Percentiles rank a stretch among this genome's conserved stretches.
These are phyloP conservation scores for Eonycteris spelaea DNA, from an alignment of 2,113 vertebrate genomes.

Conservation along the genomic window DNA sequence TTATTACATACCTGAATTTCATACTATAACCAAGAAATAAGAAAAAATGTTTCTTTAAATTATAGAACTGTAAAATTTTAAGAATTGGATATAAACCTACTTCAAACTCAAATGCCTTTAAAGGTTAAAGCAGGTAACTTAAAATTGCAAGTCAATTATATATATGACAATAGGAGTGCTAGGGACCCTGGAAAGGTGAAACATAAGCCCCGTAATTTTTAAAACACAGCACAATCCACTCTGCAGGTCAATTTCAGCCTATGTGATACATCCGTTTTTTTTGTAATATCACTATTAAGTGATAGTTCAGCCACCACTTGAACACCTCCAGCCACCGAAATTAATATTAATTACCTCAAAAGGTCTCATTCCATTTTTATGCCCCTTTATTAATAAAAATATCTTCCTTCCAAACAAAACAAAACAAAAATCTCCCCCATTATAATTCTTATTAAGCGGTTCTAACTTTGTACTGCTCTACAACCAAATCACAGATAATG, in stretches of 20 bases:
- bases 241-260: not conserved
- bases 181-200: not conserved
- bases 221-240: not conserved
- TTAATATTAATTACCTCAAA: not conserved
- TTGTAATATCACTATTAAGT: not conserved
- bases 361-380: not conserved
- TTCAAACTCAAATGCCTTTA: conserved; percentile 7
- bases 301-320: not conserved
- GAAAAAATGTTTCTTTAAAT: not conserved
- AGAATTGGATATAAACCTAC: not conserved
- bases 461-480: not conserved
- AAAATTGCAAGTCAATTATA: not conserved
- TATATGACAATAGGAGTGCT: not conserved
- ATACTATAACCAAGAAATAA: not conserved
- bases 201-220: not conserved
- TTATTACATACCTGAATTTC: not conserved
- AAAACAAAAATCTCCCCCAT: not conserved
- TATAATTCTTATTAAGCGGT: not conserved
- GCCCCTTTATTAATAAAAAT: not conserved
- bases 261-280: not conserved
- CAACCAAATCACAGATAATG: not conserved
- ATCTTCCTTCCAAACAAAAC: not conserved
- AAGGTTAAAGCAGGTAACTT: not conserved
- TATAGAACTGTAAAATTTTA: not conserved
- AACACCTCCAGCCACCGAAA: not conserved